These are phyloP conservation scores for Cyphomyrus discorhynchus DNA, from an alignment of 2,113 vertebrate genomes.

Conservation along the genomic window DNA sequence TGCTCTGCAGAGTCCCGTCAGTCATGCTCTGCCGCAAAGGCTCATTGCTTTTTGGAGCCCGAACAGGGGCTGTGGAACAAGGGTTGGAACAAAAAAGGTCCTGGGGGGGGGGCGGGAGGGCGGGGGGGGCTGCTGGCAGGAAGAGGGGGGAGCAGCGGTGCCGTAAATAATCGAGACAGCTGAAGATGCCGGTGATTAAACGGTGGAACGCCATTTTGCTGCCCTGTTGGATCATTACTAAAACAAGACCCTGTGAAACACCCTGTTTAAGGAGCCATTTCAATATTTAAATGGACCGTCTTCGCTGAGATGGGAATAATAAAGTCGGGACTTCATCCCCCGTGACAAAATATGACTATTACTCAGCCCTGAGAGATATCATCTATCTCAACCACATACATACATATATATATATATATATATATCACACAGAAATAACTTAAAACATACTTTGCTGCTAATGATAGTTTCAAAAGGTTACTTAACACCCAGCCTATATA, in stretches of 20 bases:
- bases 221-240: constrained; percentile 1
- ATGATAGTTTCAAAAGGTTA: neutral
- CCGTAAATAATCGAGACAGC: neutral
- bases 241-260: neutral
- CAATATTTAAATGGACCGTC: constrained; percentile 13
- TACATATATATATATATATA: neutral
- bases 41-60: neutral
- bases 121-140: neutral
- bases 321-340: neutral
- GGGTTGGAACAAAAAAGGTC: neutral
- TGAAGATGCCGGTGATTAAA: constrained; percentile 28
- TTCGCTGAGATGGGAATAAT: neutral
- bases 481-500: neutral
- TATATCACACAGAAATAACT: neutral
- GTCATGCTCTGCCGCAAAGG: neutral
- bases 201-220: constrained; percentile 33
- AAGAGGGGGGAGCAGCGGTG: neutral
- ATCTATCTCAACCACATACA: neutral
- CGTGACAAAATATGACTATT: neutral
- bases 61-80: neutral
- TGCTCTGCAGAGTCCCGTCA: neutral
- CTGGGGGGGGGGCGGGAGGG: neutral
- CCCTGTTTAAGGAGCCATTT: constrained; percentile 6
- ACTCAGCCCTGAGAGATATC: neutral
- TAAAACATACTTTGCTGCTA: neutral